phyloP scores from a whole-genome alignment of 1,140 invertebrate species.

The Temnothorax longispinosus region DNA sequence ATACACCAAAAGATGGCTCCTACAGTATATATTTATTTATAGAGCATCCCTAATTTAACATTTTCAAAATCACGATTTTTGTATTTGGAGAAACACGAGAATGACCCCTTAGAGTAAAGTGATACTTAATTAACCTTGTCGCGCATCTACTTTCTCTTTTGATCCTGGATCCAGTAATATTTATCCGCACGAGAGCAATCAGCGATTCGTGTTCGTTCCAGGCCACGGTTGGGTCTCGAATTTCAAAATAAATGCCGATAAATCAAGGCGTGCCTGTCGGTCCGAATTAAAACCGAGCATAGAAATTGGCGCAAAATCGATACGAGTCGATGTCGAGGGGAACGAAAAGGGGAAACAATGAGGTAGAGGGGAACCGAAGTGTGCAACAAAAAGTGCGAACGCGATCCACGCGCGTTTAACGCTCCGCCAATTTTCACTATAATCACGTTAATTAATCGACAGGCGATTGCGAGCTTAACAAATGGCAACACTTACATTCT shows the following conservation, averaged over 20 bases:
- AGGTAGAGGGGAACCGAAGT: slow-evolving; percentile 16
- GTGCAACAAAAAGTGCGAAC: slow-evolving; percentile 27
- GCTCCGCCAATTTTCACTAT: slow-evolving; percentile 24
- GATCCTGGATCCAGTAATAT: neutral
- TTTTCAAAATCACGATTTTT: neutral
- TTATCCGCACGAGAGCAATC: slow-evolving; percentile 65
- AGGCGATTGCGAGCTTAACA: neutral
- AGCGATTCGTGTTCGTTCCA: slow-evolving; percentile 59
- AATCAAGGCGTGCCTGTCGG: slow-evolving; percentile 75
- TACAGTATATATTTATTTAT: neutral
- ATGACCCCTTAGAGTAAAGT: neutral
- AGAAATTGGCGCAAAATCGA: slow-evolving; percentile 74
- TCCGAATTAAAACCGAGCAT: slow-evolving; percentile 74
- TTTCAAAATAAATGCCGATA: slow-evolving; percentile 81
- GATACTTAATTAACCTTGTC: neutral
- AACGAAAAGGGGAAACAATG: slow-evolving; percentile 53
- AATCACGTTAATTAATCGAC: slow-evolving; percentile 16
- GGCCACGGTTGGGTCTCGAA: slow-evolving; percentile 71
- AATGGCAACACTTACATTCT: neutral
- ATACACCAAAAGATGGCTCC: slow-evolving; percentile 2
- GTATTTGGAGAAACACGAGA: neutral
- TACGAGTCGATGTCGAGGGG: slow-evolving; percentile 64
- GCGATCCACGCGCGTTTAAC: slow-evolving; percentile 38
- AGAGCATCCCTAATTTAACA: neutral
- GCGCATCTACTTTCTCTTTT: neutral